Conservation (phyloP, 2,797 vertebrate genomes). For the Eremophila alpestris region DNA sequence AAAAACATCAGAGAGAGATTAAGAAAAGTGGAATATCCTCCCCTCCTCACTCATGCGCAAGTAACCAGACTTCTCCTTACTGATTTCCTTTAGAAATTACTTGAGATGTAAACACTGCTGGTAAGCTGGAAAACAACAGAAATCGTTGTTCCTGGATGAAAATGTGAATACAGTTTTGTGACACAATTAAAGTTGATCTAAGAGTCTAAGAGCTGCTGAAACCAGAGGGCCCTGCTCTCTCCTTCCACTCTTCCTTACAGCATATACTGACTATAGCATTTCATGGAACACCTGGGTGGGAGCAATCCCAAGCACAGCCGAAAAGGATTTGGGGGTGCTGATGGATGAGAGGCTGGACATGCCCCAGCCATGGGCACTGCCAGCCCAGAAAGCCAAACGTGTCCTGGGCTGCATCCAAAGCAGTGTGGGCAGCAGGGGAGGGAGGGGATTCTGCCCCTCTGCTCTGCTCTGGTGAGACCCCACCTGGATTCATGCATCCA, state of each 20-base stretch:
- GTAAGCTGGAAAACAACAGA: background rate
- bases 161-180: background rate
- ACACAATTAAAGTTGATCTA: background rate
- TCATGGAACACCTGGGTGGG: background rate
- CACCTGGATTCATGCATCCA: background rate
- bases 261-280: background rate
- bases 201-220: background rate
- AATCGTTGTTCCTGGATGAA: background rate
- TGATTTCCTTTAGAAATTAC: background rate
- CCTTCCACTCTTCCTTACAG: rapidly evolving
- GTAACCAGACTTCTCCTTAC: background rate
- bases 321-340: background rate
- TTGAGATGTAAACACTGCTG: background rate
- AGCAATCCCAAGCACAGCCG: background rate
- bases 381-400: rapidly evolving
- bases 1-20: background rate
- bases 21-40: background rate
- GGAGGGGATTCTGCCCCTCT: background rate
- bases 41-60: background rate
- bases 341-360: background rate
- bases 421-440: background rate
- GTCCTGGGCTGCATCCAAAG: background rate
- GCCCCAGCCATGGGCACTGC: rapidly evolving
- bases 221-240: background rate
- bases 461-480: background rate